Evolutionary conservation across 2,113 vertebrate species (phyloP), one percentile per base, ranked within the genome.

Genomic region (Antechinus flavipes): DNA sequence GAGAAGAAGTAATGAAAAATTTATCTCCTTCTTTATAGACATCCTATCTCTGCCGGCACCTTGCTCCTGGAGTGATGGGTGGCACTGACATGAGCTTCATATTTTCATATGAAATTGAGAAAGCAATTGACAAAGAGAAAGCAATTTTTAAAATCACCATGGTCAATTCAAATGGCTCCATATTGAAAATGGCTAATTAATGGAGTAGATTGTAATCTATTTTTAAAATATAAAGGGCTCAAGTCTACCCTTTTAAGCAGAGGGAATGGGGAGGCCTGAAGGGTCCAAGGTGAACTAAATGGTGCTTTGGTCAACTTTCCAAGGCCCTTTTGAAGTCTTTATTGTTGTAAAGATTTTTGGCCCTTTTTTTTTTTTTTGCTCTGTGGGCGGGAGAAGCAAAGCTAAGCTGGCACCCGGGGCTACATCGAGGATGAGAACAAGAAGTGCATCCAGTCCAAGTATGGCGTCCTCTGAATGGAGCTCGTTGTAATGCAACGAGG

Each of bases 161-260:
- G 7, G 47, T 42, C 42, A 91, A 26, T 35, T 22, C 8, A 61
- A 52, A 68, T 55, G 30, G 8, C 4, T 93, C 50, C 6, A 46
- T 52, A 54, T 23, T 93, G 24, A 89, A 94, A 95, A 58, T 52
- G 93, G 94, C 84, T 93, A 24, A 89, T 89, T 94, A 91, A 94
- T 89, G 53, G 90, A 95, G n/a, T 68, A 53, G 9, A 56, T 91
- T 52, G 0, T 23, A 47, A 52, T 42, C 68, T 42, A 84, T 23
- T 84, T 84, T 84, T 23, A 84, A 84, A 84, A 42, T 35, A 93
- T 26, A 89, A 3, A 52, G 25, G 4, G 27, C 8, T 49, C 22
- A 25, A 30, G 24, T 50, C 27, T 26, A 4, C 23, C 1, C 30
- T 25, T 53, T 93, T 23, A 84, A 42, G 19, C 11, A 84, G 4